These are phyloP conservation scores for Platalea minor DNA, from an alignment of 2,797 vertebrate genomes.

Conservation along the genomic window DNA sequence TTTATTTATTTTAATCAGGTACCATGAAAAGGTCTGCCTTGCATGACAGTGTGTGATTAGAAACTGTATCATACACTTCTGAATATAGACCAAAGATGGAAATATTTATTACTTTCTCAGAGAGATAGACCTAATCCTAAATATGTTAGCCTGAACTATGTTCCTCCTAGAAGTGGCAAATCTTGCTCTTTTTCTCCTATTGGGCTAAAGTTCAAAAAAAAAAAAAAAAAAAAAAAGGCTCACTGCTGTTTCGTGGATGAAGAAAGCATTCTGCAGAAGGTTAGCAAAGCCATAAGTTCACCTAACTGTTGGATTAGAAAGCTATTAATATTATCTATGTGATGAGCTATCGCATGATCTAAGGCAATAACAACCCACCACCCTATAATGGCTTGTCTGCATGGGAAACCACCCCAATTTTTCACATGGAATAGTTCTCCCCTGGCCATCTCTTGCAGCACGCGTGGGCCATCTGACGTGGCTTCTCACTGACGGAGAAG, in stretches of 20 bases:
- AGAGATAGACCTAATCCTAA: background rate
- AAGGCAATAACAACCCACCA: background rate
- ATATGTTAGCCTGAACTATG: background rate
- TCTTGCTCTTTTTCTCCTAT: background rate
- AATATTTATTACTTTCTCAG: background rate
- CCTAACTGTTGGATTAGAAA: background rate
- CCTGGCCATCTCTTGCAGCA: background rate
- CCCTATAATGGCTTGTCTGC: background rate
- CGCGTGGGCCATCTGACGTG: accelerated
- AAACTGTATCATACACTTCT: background rate
- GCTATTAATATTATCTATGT: background rate
- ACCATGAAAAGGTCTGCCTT: background rate
- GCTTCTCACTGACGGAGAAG: background rate
- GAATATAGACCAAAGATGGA: background rate
- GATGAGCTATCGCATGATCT: background rate
- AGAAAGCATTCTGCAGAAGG: background rate
- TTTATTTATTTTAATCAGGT: background rate
- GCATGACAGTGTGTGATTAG: background rate
- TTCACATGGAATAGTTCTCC: background rate
- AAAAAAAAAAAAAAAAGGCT: accelerated
- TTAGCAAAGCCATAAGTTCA: background rate
- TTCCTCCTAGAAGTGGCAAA: background rate
- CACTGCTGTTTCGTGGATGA: background rate
- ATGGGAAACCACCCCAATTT: background rate
- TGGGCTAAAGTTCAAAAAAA: background rate